Evolutionary conservation across 1,140 invertebrate genomes (phyloP), one percentile per base, ranked within the genome.

Genomic region (Neomicropteryx cornuta): DNA sequence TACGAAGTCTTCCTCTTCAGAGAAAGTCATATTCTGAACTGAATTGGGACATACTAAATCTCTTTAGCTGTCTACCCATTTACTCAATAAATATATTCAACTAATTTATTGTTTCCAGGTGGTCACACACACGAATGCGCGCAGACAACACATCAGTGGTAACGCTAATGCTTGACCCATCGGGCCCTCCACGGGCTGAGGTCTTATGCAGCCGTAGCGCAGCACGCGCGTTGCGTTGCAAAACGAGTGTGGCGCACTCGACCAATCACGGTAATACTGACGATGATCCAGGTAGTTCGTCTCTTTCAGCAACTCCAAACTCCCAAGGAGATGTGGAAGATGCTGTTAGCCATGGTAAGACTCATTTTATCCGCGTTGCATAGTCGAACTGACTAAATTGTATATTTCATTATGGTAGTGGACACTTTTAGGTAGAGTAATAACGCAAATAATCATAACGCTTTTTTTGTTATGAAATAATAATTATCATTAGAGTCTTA

Each of bases 131-230:
- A 5, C 76, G 83, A 52, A 77, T 95, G 70, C 73, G 89, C 21
- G 91, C 93, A 6, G 93, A 97, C 63, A 97, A 97, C 59, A 95
- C 90, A 3, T 93, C 87, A 36, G 91, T 91, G 29, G 84, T 97
- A 4, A 94, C 91, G 22, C 69, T 96, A 16, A 85, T 95, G 75
- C 68, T 96, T 33, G 90, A 96, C 62, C 89, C 89, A 39, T 85
- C 88, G 4, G 87, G 87, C 3, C 81, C 83, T n/a, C 81, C 84
- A 13, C 65, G 75, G 37, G 71, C 70, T 6, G 73, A 81, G 49
- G 77, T 81, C n/a, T 46, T 73, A 29, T 61, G 64, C 18, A 64
- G 64, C 2, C 50, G 63, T 23, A 18, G 18, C 11, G 44, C 14
- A 13, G 5, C 5, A 5, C 6, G 14, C 14, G 5, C 53, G 30